Percentiles rank a stretch among this genome's conserved stretches.
phyloP scores from a whole-genome alignment of 2,113 vertebrate genomes.

The Xiphias gladius region DNA sequence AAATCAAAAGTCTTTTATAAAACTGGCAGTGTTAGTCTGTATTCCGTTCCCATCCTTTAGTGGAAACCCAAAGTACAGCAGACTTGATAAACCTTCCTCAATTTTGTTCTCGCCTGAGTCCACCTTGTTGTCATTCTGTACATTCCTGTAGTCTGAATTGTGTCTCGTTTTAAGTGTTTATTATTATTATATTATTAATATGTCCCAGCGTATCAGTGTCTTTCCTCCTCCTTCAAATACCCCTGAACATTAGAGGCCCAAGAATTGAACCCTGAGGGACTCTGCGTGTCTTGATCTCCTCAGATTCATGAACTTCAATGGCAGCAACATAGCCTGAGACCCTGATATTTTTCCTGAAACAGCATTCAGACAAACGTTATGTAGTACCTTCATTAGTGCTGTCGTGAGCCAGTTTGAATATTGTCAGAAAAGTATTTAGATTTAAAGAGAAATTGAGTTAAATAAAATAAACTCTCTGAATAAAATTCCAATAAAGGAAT shows the following conservation, averaged over 20 bases:
- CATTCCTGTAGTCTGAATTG: no score
- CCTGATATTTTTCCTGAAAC: not conserved
- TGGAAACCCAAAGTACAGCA: not conserved
- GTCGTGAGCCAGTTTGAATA: not conserved
- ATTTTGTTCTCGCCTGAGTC: not conserved
- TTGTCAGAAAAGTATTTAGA: not conserved
- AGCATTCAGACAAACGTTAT: not conserved
- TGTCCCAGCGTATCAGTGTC: not conserved
- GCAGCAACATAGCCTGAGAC: not conserved
- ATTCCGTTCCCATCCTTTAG: conserved; percentile 25
- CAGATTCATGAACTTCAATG: not conserved
- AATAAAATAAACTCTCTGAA: no score
- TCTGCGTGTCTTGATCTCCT: not conserved
- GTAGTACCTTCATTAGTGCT: not conserved
- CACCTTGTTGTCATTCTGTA: not conserved
- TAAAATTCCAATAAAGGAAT: no score
- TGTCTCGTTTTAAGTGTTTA: not conserved
- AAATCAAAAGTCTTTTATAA: not conserved
- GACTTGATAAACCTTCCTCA: not conserved
- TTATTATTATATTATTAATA: not conserved
- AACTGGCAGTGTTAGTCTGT: not conserved
- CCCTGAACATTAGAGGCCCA: not conserved
- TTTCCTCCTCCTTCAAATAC: not conserved
- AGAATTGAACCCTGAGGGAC: not conserved
- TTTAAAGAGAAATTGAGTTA: not conserved